Evolutionary conservation across 2,888 invertebrate species (phyloP).

Genomic region (Stenodema calcarata): DNA sequence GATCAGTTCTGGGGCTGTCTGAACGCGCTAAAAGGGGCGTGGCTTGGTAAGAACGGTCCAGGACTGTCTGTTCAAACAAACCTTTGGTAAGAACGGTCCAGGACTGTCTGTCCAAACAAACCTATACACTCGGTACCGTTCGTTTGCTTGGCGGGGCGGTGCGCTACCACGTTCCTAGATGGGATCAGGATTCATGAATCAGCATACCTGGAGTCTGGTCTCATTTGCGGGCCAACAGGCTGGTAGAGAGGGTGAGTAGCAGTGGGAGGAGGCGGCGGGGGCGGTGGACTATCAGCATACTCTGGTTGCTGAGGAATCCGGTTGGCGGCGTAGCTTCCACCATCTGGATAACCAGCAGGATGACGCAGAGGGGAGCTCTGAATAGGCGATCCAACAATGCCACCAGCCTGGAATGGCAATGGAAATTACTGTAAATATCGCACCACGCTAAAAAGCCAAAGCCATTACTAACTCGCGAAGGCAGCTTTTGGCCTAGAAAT

Average conservation of each 20-base stretch:
- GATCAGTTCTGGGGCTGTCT: no score
- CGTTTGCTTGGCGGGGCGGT: no score
- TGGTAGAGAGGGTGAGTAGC: constrained; percentile 73
- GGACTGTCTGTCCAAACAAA: no score
- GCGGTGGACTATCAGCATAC: constrained; percentile 62
- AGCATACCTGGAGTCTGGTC: constrained; percentile 28
- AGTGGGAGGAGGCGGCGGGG: constrained; percentile 74
- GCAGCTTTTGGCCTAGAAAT: no score
- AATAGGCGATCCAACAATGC: constrained; percentile 41
- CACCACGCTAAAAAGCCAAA: background rate
- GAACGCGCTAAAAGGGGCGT: no score
- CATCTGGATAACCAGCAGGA: constrained; percentile 60
- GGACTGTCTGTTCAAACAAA: no score
- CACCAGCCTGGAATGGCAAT: background rate
- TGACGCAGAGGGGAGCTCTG: constrained; percentile 52
- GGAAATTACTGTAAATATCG: background rate
- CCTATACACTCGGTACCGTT: no score
- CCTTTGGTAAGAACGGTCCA: no score
- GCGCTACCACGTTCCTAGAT: no score
- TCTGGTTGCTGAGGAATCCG: constrained; percentile 41
- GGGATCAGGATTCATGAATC: no score
- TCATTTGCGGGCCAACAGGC: constrained; percentile 42
- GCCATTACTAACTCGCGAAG: no score
- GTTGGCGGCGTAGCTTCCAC: constrained; percentile 53
- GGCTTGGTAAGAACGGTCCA: no score